Percentiles rank a stretch among this genome's conserved stretches.
Evolutionary conservation across 2,888 invertebrate genomes (phyloP).

Genomic region (Meteorus cinctellus): DNA sequence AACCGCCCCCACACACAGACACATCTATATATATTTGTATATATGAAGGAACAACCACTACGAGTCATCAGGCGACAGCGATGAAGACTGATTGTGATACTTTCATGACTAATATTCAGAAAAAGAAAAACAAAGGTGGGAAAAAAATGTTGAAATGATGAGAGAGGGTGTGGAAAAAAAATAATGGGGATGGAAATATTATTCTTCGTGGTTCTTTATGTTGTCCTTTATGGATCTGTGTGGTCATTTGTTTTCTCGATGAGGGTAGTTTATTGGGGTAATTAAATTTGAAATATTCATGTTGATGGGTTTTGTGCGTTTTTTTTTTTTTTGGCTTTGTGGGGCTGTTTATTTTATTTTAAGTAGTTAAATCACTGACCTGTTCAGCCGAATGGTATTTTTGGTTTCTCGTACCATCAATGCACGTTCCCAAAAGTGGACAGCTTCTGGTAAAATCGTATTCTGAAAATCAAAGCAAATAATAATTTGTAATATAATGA

Average conservation of each 20-base stretch:
- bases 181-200: neutral
- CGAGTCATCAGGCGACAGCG: slow-evolving; percentile 35
- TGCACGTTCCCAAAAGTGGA: slow-evolving; percentile 94
- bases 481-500: neutral
- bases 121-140: neutral
- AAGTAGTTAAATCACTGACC: slow-evolving; percentile 76
- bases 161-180: neutral
- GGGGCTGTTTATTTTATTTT: neutral
- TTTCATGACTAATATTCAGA: slow-evolving; percentile 23
- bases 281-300: no score
- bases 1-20: neutral
- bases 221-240: no score
- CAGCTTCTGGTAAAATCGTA: slow-evolving; percentile 92
- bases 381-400: slow-evolving; percentile 89
- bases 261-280: no score
- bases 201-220: no score
- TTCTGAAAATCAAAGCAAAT: slow-evolving; percentile 77
- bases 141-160: neutral
- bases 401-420: slow-evolving; percentile 91
- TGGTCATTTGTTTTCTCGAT: no score
- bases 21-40: no score
- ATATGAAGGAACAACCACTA: neutral
- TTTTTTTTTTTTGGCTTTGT: no score
- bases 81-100: slow-evolving; percentile 29
- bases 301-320: no score